These are phyloP conservation scores for Echinometra lucunter DNA, from an alignment of 53 echinoderm and acorn worm genomes.

Conservation along the genomic window DNA sequence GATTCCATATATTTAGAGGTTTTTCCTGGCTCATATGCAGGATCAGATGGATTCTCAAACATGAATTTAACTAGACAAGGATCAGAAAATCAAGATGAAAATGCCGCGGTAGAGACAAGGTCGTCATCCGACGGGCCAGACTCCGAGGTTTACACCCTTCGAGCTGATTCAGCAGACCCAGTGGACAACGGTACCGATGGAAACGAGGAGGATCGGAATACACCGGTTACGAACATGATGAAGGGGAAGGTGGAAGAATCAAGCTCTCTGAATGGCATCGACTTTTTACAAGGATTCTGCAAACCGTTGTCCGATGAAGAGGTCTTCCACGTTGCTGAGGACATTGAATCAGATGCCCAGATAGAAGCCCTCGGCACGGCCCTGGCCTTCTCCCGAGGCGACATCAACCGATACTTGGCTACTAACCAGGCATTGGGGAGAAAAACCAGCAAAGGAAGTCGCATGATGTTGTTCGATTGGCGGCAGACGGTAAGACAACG, in stretches of 20 bases:
- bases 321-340: constrained; percentile 30
- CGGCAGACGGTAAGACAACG: not conserved
- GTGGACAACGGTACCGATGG: not conserved
- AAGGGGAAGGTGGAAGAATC: not conserved
- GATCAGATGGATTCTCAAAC: not conserved
- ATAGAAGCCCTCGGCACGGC: not conserved
- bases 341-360: constrained; percentile 43
- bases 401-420: not conserved
- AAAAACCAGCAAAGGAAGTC: constrained; percentile 18
- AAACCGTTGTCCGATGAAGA: constrained; percentile 20
- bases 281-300: not conserved
- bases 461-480: constrained; percentile 47
- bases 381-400: not conserved
- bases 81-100: not conserved
- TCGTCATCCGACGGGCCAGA: not conserved
- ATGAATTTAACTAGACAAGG: not conserved
- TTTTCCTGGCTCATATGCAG: not conserved
- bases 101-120: not conserved
- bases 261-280: not conserved
- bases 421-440: not conserved
- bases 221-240: not conserved
- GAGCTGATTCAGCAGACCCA: not conserved
- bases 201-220: not conserved
- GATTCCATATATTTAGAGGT: not conserved
- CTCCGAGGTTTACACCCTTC: not conserved